phyloP scores from a whole-genome alignment of 2,113 vertebrate species.

The Clinocottus analis region DNA sequence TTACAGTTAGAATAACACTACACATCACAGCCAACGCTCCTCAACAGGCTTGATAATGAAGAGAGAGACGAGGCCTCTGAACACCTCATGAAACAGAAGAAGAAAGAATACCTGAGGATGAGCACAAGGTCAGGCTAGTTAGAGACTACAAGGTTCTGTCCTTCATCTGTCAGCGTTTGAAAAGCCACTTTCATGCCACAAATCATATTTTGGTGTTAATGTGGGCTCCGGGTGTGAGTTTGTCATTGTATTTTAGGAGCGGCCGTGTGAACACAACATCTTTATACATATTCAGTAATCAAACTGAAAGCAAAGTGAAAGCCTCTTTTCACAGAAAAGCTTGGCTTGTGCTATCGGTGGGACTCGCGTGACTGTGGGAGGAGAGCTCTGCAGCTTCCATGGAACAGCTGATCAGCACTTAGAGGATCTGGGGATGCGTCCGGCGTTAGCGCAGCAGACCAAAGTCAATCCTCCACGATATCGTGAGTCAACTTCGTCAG shows the following conservation, averaged over 20 bases:
- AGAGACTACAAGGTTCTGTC: constrained; percentile 37
- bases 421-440: not conserved
- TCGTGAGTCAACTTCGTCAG: not conserved
- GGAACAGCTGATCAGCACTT: not conserved
- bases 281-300: constrained; percentile 45
- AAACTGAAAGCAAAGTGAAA: constrained; percentile 14
- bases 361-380: not conserved
- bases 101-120: constrained; percentile 33
- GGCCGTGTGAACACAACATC: constrained; percentile 27
- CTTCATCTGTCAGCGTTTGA: constrained; percentile 55
- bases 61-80: constrained; percentile 40
- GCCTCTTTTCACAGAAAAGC: constrained; percentile 1
- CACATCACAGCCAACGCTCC: constrained; percentile 43
- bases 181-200: constrained; percentile 47
- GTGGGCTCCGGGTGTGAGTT: constrained; percentile 42
- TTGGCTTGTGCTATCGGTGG: not conserved
- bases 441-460: not conserved
- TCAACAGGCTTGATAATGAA: constrained; percentile 59
- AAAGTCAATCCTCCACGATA: not conserved
- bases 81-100: constrained; percentile 34
- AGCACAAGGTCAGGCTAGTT: constrained; percentile 57
- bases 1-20: constrained; percentile 55
- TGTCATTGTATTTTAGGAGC: constrained; percentile 22
- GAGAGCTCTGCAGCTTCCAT: too few species aligned
- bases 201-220: constrained; percentile 49